Evolutionary conservation across 1,140 invertebrate genomes (phyloP).

Genomic region (Caenorhabditis tropicalis): DNA sequence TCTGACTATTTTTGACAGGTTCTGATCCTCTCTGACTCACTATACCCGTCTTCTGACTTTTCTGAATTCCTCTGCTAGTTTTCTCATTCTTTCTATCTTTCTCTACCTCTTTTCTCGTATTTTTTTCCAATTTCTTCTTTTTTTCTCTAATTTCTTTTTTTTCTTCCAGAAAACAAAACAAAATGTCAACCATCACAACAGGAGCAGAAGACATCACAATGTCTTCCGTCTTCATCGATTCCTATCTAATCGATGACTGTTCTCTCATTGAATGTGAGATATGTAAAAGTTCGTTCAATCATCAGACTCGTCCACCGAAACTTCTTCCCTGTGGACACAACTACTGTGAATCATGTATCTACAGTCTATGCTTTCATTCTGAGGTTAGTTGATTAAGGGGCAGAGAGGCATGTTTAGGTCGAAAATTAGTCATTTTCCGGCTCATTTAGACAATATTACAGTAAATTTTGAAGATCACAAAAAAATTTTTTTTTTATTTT

Average conservation of each 20-base stretch:
- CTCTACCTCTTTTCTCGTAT: no score
- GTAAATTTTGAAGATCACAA: no score
- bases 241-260: neutral
- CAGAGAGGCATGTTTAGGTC: no score
- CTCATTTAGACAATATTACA: no score
- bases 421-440: no score
- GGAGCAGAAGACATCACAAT: neutral
- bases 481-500: no score
- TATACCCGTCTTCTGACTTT: no score
- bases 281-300: conserved; percentile 58
- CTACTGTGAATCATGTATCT: conserved; percentile 63
- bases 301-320: conserved; percentile 57
- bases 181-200: no score
- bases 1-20: no score
- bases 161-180: no score
- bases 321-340: conserved; percentile 67
- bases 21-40: no score
- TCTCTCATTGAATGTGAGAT: conserved; percentile 35
- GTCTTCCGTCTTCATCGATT: neutral
- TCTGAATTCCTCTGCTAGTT: neutral
- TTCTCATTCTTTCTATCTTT: neutral
- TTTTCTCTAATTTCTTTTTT: no score
- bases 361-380: conserved; percentile 60
- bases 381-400: conserved; percentile 48
- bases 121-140: neutral